phyloP scores from a whole-genome alignment of 2,113 vertebrate genomes.

The Oryzias curvinotus region DNA sequence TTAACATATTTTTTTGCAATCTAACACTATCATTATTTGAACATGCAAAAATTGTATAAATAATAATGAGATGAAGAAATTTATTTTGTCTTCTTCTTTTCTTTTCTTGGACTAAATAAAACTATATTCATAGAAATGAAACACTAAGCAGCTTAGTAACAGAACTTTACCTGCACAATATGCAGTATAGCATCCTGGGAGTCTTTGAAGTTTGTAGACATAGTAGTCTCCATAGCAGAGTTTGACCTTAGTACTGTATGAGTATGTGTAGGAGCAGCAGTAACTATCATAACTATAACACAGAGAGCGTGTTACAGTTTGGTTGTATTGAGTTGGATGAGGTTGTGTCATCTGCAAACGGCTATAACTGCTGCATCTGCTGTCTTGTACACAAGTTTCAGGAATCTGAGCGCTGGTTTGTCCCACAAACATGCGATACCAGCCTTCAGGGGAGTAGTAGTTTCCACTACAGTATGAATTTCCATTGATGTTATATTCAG shows the following conservation, averaged over 20 bases:
- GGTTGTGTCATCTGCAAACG: slow-evolving; percentile 34
- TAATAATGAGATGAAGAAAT: too few relatives aligned
- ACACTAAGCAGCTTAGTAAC: too few relatives aligned
- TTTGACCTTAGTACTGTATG: slow-evolving; percentile 49
- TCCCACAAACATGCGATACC: slow-evolving; percentile 54
- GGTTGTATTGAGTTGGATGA: slow-evolving; percentile 40
- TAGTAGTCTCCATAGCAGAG: slow-evolving; percentile 51
- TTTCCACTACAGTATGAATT: neutral
- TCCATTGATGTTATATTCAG: slow-evolving; percentile 6
- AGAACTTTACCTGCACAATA: slow-evolving; percentile 52
- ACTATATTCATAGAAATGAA: too few relatives aligned
- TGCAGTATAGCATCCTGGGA: rapidly evolving
- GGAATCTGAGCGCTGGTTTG: slow-evolving; percentile 43
- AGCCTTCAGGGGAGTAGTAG: slow-evolving; percentile 40
- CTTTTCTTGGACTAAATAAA: too few relatives aligned
- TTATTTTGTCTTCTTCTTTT: too few relatives aligned
- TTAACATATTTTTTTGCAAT: too few relatives aligned
- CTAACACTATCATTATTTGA: too few relatives aligned
- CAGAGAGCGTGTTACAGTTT: slow-evolving; percentile 28
- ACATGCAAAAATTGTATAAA: too few relatives aligned
- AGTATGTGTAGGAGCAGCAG: neutral
- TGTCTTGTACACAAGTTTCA: slow-evolving; percentile 22
- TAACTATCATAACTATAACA: rapidly evolving
- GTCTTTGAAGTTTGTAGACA: slow-evolving; percentile 53
- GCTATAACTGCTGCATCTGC: slow-evolving; percentile 48